A percentile compares a stretch with the other conserved stretches of the same genome.
Conservation (phyloP, 2,113 vertebrate species). For the Dasyprocta punctata region DNA sequence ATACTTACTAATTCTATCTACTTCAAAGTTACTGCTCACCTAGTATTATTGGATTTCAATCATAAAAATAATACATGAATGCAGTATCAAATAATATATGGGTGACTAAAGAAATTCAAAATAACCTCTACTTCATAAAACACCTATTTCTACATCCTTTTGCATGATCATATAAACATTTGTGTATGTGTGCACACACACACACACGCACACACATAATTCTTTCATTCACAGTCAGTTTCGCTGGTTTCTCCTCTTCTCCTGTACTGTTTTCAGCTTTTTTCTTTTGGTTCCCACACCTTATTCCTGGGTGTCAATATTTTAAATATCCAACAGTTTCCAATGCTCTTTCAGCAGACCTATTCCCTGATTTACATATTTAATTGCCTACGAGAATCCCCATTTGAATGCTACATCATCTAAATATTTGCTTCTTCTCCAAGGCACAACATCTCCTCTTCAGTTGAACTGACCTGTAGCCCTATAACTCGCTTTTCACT, state of each 20-base stretch:
- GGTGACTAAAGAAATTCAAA: slow-evolving; percentile 16
- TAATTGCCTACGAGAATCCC: neutral
- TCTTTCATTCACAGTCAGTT: neutral
- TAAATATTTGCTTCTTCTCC: neutral
- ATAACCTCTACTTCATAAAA: neutral
- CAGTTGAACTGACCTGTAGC: neutral
- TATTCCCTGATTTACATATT: neutral
- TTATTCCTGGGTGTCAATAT: neutral
- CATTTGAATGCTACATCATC: neutral
- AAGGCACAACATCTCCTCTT: neutral
- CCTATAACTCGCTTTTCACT: neutral
- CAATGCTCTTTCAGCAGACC: neutral
- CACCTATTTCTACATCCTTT: neutral
- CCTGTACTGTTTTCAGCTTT: neutral
- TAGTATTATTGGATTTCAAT: neutral
- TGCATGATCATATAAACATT: neutral
- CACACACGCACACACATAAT: too few relatives aligned
- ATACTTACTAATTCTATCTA: neutral
- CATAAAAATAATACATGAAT: neutral
- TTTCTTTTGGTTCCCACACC: neutral
- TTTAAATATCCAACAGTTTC: neutral
- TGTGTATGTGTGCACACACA: neutral
- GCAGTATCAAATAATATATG: neutral
- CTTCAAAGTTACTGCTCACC: neutral
- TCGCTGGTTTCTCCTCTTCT: neutral